These are phyloP conservation scores for Metalampra italica DNA, from an alignment of 2,888 invertebrate genomes.

Conservation along the genomic window DNA sequence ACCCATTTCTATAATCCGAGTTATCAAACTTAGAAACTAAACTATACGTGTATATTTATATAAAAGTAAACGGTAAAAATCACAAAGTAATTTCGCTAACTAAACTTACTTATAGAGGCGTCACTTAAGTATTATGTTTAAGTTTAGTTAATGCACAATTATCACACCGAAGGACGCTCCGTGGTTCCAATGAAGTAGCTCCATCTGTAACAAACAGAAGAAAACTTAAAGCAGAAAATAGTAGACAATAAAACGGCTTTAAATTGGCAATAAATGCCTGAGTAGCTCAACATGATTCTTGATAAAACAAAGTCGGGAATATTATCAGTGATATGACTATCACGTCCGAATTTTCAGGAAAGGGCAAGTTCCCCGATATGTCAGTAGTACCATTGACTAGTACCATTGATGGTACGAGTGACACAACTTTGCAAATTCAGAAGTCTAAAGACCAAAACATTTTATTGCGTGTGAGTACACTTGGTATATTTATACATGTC, in stretches of 20 bases:
- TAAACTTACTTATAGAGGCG: conserved; percentile 51
- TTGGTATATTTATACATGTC: too few relatives aligned
- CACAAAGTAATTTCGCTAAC: conserved; percentile 73
- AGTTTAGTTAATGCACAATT: conserved; percentile 55
- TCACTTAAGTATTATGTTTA: conserved; percentile 33
- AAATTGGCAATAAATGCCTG: not conserved
- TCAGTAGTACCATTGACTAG: too few relatives aligned
- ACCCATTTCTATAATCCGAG: conserved; percentile 1
- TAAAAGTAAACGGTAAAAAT: conserved; percentile 58
- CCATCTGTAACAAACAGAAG: conserved; percentile 54
- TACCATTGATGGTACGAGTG: too few relatives aligned
- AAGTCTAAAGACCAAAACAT: too few relatives aligned
- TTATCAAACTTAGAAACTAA: conserved; percentile 28
- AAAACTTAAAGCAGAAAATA: conserved; percentile 2
- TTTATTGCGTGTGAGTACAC: too few relatives aligned
- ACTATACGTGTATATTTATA: conserved; percentile 52
- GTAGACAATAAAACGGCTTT: not conserved
- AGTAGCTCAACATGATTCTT: too few relatives aligned
- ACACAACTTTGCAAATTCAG: too few relatives aligned
- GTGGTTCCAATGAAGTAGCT: conserved; percentile 25
- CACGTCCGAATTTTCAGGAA: too few relatives aligned
- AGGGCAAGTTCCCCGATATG: too few relatives aligned
- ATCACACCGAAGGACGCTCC: conserved; percentile 53
- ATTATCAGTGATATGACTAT: too few relatives aligned
- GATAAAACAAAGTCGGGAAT: too few relatives aligned